phyloP scores from a whole-genome alignment of 2,113 vertebrate genomes.

The Dipodomys spectabilis region DNA sequence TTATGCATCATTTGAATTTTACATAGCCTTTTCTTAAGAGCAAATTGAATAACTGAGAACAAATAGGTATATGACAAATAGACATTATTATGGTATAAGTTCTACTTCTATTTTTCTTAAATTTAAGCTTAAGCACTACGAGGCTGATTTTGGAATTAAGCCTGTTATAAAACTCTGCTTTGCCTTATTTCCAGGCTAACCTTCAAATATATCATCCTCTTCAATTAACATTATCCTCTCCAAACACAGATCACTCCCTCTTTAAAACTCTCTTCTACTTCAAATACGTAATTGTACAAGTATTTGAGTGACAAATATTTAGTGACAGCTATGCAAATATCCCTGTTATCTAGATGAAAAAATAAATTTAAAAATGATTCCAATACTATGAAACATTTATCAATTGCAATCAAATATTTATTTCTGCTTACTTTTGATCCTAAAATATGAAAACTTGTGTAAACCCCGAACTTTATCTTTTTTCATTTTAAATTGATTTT shows the following conservation, averaged over 20 bases:
- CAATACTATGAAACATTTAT: not conserved
- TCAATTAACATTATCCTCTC: not conserved
- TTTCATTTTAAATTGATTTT: not conserved
- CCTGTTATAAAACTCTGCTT: not conserved
- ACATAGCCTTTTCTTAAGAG: not conserved
- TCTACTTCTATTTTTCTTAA: not conserved
- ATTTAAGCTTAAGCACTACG: not conserved
- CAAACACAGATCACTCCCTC: too few relatives aligned
- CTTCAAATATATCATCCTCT: not conserved
- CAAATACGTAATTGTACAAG: slow-evolving; percentile 42
- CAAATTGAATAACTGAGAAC: not conserved
- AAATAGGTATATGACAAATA: not conserved
- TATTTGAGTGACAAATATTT: slow-evolving; percentile 28
- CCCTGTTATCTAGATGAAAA: not conserved
- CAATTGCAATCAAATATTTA: slow-evolving; percentile 33
- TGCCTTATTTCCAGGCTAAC: not conserved
- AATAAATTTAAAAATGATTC: not conserved
- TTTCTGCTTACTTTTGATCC: slow-evolving; percentile 1
- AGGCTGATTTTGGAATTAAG: not conserved
- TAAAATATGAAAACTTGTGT: not conserved
- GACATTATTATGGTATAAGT: not conserved
- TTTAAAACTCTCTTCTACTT: slow-evolving; percentile 6
- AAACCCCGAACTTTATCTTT: not conserved
- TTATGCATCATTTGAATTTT: not conserved
- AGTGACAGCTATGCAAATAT: slow-evolving; percentile 51